Evolutionary conservation across 2,797 vertebrate genomes (phyloP).

Genomic region (Xerus rutilus): DNA sequence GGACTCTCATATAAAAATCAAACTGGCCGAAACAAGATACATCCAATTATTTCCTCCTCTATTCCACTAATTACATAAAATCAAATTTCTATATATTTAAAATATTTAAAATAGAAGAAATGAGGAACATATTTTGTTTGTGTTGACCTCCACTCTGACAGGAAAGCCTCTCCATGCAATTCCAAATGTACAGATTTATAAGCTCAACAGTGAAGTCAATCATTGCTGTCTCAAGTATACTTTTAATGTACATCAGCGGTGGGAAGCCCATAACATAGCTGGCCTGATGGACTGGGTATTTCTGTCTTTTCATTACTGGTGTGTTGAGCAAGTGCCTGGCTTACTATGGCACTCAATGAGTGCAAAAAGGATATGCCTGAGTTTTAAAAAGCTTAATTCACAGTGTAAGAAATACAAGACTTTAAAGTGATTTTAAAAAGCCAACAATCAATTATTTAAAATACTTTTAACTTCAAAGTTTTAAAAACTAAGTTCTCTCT

Average conservation of each 20-base stretch:
- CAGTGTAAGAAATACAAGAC: background rate
- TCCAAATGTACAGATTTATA: background rate
- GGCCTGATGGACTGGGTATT: background rate
- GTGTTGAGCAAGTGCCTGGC: background rate
- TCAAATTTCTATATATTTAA: background rate
- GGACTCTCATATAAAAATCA: conserved; percentile 13
- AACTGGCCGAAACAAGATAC: conserved; percentile 2
- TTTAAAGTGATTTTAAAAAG: background rate
- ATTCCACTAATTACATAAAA: conserved; percentile 6
- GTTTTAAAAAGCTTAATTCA: conserved; percentile 21
- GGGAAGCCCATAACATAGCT: background rate
- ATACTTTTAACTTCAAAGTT: conserved; percentile 21
- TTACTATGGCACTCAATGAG: background rate
- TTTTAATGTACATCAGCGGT: background rate
- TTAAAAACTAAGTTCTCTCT: background rate
- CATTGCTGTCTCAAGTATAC: background rate
- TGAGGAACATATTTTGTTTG: background rate
- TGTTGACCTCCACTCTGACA: background rate
- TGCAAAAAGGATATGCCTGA: background rate
- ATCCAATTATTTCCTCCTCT: background rate
- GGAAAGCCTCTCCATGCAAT: background rate
- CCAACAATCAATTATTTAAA: background rate
- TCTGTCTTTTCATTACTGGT: background rate
- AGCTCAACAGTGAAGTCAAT: background rate
- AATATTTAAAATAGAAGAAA: background rate